Evolutionary conservation across 2,888 invertebrate species (phyloP).

Genomic region (Temnothorax rugatulus): DNA sequence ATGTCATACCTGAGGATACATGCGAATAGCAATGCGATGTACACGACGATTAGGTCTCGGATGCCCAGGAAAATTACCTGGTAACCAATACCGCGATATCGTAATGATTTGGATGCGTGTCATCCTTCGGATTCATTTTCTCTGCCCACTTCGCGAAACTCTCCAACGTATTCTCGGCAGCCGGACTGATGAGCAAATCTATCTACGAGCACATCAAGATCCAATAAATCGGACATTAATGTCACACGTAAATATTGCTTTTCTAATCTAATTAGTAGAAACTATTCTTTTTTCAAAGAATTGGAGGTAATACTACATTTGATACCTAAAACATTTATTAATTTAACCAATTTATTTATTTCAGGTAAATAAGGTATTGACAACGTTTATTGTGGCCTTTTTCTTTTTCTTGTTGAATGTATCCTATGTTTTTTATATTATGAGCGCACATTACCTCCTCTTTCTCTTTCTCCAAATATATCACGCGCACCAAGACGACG

Average conservation of each 20-base stretch:
- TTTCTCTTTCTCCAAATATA: slow-evolving; percentile 90
- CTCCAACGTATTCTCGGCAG: slow-evolving; percentile 88
- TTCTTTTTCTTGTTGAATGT: background rate
- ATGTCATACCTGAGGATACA: slow-evolving; percentile 77
- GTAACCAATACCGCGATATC: slow-evolving; percentile 95
- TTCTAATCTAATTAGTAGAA: background rate
- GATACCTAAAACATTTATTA: too few species aligned
- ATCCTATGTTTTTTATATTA: background rate
- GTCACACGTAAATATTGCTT: background rate
- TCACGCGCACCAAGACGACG: slow-evolving; percentile 94
- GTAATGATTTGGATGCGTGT: slow-evolving; percentile 94
- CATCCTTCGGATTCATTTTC: slow-evolving; percentile 90
- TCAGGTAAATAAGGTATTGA: too few species aligned
- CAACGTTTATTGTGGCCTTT: too few species aligned
- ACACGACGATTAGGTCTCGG: background rate
- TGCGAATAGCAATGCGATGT: background rate
- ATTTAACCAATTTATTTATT: too few species aligned
- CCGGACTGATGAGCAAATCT: slow-evolving; percentile 86
- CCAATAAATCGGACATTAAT: slow-evolving; percentile 32
- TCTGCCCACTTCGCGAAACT: slow-evolving; percentile 90
- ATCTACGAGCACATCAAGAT: slow-evolving; percentile 76
- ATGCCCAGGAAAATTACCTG: slow-evolving; percentile 87
- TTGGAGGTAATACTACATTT: background rate
- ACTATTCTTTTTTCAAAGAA: background rate
- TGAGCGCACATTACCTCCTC: slow-evolving; percentile 85